These are phyloP conservation scores for Dendrophyllia cribrosa DNA, from an alignment of 64 coral and sea anemone species.

Conservation along the genomic window DNA sequence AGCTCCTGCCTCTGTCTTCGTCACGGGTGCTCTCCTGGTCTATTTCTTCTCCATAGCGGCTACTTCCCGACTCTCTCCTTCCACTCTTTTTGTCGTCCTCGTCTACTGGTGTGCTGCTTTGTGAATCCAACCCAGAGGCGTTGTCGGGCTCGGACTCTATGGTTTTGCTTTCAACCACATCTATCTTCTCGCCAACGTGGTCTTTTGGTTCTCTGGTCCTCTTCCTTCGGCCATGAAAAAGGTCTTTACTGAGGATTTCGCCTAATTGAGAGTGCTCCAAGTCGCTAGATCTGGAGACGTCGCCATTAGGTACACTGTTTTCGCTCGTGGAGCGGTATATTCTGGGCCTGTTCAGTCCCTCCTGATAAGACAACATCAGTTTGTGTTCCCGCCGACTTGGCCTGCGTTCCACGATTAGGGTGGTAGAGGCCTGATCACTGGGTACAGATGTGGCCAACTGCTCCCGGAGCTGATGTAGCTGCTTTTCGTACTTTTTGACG, in stretches of 20 bases:
- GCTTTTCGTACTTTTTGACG: conserved; percentile 53
- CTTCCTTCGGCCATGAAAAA: not conserved
- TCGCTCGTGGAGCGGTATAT: conserved; percentile 23
- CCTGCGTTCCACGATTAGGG: conserved; percentile 35
- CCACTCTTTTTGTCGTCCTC: not conserved
- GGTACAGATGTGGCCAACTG: conserved; percentile 12
- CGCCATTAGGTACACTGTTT: conserved; percentile 30
- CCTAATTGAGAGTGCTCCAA: conserved; percentile 9
- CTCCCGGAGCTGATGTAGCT: conserved; percentile 53
- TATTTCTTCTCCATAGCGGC: not conserved
- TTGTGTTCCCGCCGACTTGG: not conserved
- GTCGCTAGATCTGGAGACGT: not conserved
- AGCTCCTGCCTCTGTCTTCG: not conserved
- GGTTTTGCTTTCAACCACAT: not conserved
- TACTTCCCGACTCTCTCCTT: not conserved
- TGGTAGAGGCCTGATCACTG: conserved; percentile 61
- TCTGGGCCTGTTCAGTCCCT: conserved; percentile 12
- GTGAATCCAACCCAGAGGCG: not conserved
- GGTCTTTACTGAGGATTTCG: not conserved
- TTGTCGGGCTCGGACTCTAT: conserved; percentile 18
- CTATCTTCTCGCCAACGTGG: conserved; percentile 26
- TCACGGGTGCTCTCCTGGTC: not conserved
- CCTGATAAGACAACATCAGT: conserved; percentile 32
- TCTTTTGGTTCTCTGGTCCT: conserved; percentile 2
- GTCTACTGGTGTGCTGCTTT: conserved; percentile 27